Conservation (phyloP, 1,140 invertebrate genomes). For the Procambarus clarkii region DNA sequence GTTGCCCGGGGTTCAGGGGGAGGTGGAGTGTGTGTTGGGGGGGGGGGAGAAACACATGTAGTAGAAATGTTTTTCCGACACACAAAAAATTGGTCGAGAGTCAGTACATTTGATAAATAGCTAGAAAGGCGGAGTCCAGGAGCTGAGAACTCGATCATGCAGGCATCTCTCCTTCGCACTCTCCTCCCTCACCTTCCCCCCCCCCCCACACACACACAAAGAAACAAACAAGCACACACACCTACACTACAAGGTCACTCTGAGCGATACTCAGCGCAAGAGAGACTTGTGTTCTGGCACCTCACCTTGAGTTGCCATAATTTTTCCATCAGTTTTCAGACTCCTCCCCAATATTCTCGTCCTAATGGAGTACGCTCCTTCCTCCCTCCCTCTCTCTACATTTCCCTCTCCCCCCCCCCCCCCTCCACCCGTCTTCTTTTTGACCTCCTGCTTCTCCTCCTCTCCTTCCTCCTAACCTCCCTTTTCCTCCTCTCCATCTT, state of each 20-base stretch:
- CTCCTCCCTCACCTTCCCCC: background rate
- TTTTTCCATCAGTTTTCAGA: background rate
- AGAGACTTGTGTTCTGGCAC: background rate
- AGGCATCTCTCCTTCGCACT: background rate
- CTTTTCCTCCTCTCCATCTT: background rate
- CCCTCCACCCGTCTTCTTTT: background rate
- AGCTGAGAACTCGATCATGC: too few species aligned
- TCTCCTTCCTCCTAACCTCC: background rate
- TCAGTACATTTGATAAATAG: too few species aligned
- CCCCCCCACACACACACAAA: background rate
- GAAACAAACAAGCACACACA: background rate
- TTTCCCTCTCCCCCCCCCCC: background rate
- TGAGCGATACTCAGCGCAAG: background rate
- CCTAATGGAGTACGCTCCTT: background rate
- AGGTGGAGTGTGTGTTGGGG: too few species aligned
- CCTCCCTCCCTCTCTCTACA: background rate
- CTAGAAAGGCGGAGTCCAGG: too few species aligned
- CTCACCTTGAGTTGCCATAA: background rate
- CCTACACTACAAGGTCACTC: background rate
- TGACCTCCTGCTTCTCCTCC: background rate
- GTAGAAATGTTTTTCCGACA: too few species aligned
- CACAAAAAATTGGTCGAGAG: too few species aligned
- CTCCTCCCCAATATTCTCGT: background rate
- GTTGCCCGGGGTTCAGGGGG: too few species aligned
- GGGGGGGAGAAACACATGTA: too few species aligned